Evolutionary conservation across 1,140 invertebrate genomes (phyloP).

Genomic region (Notospermus geniculatus): DNA sequence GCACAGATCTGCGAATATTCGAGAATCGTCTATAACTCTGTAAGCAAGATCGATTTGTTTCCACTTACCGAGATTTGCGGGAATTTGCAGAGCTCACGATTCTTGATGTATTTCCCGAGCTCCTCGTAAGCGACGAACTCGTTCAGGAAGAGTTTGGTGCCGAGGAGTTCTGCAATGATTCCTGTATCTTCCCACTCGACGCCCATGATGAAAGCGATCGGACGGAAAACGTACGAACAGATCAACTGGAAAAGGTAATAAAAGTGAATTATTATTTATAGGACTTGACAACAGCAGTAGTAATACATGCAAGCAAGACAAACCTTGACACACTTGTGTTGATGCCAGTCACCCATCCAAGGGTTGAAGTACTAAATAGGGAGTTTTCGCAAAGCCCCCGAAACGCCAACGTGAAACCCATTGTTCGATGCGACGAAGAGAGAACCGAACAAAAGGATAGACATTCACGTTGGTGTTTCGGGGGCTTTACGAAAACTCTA

Average conservation of each 20-base stretch:
- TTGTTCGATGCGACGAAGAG: too few relatives aligned
- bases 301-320: background rate
- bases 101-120: conserved; percentile 25
- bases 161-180: conserved; percentile 34
- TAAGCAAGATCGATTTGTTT: too few relatives aligned
- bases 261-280: too few relatives aligned
- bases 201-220: conserved; percentile 40
- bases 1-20: too few relatives aligned
- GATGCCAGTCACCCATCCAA: background rate
- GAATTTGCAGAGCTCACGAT: conserved; percentile 17
- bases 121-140: conserved; percentile 40
- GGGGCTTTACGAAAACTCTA: too few relatives aligned
- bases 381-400: too few relatives aligned
- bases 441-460: too few relatives aligned
- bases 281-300: background rate
- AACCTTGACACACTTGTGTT: background rate
- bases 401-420: too few relatives aligned
- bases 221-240: conserved; percentile 35
- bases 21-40: too few relatives aligned
- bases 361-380: too few relatives aligned
- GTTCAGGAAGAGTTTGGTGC: conserved; percentile 39
- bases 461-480: too few relatives aligned
- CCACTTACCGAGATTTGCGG: conserved; percentile 19
- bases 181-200: conserved; percentile 33
- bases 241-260: conserved; percentile 27